Percentiles rank a stretch among this genome's conserved stretches.
Conservation (phyloP, 2,888 invertebrate genomes). For the Metallyticus violacea region DNA sequence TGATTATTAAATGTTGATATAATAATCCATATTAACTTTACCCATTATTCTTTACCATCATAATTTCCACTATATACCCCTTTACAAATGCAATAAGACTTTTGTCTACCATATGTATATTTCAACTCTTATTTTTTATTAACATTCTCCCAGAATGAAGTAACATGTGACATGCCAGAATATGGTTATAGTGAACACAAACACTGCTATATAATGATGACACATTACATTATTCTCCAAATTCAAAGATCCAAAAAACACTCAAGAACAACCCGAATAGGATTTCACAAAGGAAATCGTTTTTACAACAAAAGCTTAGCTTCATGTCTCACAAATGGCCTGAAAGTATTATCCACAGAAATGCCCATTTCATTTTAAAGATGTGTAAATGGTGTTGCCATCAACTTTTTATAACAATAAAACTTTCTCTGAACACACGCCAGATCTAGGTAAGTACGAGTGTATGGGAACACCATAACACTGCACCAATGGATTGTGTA, state of each 20-base stretch:
- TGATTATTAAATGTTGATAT: background rate
- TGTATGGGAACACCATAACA: constrained; percentile 13
- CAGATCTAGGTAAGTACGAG: constrained; percentile 15
- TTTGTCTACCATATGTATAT: background rate
- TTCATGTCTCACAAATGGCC: constrained; percentile 12
- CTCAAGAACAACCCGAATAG: constrained; percentile 21
- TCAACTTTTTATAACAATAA: constrained; percentile 5
- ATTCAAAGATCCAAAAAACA: constrained; percentile 17
- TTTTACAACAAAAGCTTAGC: constrained; percentile 21
- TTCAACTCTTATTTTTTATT: background rate
- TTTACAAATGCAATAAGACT: background rate
- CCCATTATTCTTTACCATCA: too few relatives aligned
- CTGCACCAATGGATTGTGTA: constrained; percentile 28
- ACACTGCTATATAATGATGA: constrained; percentile 20
- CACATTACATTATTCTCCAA: background rate
- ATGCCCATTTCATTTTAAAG: constrained; percentile 14
- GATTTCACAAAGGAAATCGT: constrained; percentile 15
- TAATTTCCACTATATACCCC: background rate
- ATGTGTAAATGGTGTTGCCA: constrained; percentile 10
- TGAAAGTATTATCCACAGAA: constrained; percentile 5
- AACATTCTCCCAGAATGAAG: background rate
- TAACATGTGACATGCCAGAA: background rate
- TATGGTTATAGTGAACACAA: constrained; percentile 2
- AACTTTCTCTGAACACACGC: constrained; percentile 22
- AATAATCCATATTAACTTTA: background rate